Conservation (phyloP, 1,140 invertebrate genomes). For the Drosophila grimshawi region DNA sequence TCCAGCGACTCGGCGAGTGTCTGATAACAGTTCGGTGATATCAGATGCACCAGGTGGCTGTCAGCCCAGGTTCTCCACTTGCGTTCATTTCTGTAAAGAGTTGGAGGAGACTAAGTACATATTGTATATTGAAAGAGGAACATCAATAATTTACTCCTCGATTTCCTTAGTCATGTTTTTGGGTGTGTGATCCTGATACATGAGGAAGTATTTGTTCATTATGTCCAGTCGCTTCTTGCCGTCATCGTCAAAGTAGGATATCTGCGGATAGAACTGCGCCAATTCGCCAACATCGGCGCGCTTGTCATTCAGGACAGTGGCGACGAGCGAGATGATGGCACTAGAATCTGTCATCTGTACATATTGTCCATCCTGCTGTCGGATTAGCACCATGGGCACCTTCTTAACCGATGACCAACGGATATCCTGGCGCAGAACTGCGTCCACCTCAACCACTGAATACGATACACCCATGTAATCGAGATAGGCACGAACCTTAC, state of each 20-base stretch:
- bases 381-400: slow-evolving; percentile 96
- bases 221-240: slow-evolving; percentile 90
- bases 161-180: slow-evolving; percentile 86
- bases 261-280: slow-evolving; percentile 92
- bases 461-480: slow-evolving; percentile 98
- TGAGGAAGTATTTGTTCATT: slow-evolving; percentile 97
- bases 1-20: slow-evolving; percentile 93
- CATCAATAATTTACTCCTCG: slow-evolving; percentile 87
- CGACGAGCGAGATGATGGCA: slow-evolving; percentile 95
- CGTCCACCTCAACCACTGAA: slow-evolving; percentile 95
- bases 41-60: slow-evolving; percentile 93
- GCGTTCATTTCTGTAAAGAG: slow-evolving; percentile 91
- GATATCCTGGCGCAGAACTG: slow-evolving; percentile 93
- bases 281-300: slow-evolving; percentile 88
- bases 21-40: slow-evolving; percentile 99
- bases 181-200: slow-evolving; percentile 89
- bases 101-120: not conserved
- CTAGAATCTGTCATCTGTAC: slow-evolving; percentile 96
- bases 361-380: slow-evolving; percentile 90
- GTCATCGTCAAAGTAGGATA: slow-evolving; percentile 89
- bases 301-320: slow-evolving; percentile 90
- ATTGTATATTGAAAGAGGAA: not conserved
- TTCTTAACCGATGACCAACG: slow-evolving; percentile 98
- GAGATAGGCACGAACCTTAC: slow-evolving; percentile 97
- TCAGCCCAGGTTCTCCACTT: slow-evolving; percentile 99